These are phyloP conservation scores for Crenichthys baileyi DNA, from an alignment of 2,797 vertebrate species.

Conservation along the genomic window DNA sequence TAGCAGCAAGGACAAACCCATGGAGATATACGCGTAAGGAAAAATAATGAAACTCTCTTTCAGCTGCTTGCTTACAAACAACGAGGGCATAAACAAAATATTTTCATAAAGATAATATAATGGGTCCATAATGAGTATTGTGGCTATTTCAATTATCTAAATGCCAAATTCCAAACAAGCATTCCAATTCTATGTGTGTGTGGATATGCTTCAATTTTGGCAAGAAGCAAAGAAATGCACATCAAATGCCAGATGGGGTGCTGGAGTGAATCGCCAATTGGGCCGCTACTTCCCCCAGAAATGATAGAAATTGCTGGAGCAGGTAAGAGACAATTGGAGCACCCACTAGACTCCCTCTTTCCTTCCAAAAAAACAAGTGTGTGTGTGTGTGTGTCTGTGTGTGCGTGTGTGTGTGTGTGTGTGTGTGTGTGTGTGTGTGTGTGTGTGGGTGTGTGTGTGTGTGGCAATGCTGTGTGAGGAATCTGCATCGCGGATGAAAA, in stretches of 20 bases:
- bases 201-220: slow-evolving; percentile 67
- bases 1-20: slow-evolving; percentile 13
- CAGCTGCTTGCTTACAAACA: slow-evolving; percentile 65
- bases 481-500: slow-evolving; percentile 68
- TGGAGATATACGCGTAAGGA: slow-evolving; percentile 20
- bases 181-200: slow-evolving; percentile 49
- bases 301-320: slow-evolving; percentile 60
- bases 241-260: slow-evolving; percentile 77
- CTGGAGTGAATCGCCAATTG: slow-evolving; percentile 75
- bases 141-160: slow-evolving; percentile 65
- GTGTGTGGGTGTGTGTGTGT: background rate
- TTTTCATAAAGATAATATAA: slow-evolving; percentile 66
- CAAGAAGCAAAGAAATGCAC: slow-evolving; percentile 69
- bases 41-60: slow-evolving; percentile 52
- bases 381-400: slow-evolving; percentile 1
- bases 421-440: background rate
- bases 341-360: slow-evolving; percentile 35
- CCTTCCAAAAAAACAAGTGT: slow-evolving; percentile 30
- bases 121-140: slow-evolving; percentile 69
- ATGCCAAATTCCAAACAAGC: slow-evolving; percentile 60
- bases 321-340: slow-evolving; percentile 61
- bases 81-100: slow-evolving; percentile 53
- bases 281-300: slow-evolving; percentile 57
- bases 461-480: slow-evolving; percentile 32
- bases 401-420: slow-evolving; percentile 3